Evolutionary conservation across 2,797 vertebrate genomes (phyloP), one percentile per base, ranked within the genome.

Genomic region (Crocodylus rhombifer): DNA sequence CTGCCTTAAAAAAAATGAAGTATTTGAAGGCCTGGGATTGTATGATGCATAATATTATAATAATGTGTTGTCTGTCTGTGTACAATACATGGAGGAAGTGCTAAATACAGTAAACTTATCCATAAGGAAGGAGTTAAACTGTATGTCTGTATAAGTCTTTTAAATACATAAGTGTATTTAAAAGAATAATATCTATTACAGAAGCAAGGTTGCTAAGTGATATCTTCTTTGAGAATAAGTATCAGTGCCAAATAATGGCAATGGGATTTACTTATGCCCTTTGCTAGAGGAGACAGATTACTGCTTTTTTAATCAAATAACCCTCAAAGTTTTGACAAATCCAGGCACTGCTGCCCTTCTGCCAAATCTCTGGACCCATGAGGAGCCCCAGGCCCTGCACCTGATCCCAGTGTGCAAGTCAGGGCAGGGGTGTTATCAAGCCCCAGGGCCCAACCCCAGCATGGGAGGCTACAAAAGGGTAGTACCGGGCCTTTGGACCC

Each of bases 21-120:
- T 16, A 33, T 94, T 94, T 92, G 79, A 90, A 86, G 89, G 83
- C 80, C 58, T 87, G 58, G 80, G 93, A 77, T 88, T 94, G 92
- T 86, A 77, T 89, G 61, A 58, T 79, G 74, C 42, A 65, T 91
- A 86, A 90, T 51, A 89, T 55, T 80, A 64, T 78, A 73, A 78
- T 85, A 92, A 84, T 61, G 42, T 33, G 2, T 58, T 90, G 30
- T 73, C 60, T 86, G 51, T 86, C 57, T 80, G 62, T 82, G 51
- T 58, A 78, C 14, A 86, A 30, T 3, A 71, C 75, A 78, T 5
- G 58, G 4, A 33, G 80, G 20, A 95, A 91, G 18, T 14, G 4
- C 56, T 93, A 30, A 76, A 87, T 33, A 83, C 33, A 20, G 73
- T 88, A 94, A 93, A 79, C 33, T 26, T 84, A 21, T 87, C 83